Percentiles rank a stretch among this genome's conserved stretches.
Evolutionary conservation across 2,113 vertebrate genomes (phyloP).

Genomic region (Candoia aspera): DNA sequence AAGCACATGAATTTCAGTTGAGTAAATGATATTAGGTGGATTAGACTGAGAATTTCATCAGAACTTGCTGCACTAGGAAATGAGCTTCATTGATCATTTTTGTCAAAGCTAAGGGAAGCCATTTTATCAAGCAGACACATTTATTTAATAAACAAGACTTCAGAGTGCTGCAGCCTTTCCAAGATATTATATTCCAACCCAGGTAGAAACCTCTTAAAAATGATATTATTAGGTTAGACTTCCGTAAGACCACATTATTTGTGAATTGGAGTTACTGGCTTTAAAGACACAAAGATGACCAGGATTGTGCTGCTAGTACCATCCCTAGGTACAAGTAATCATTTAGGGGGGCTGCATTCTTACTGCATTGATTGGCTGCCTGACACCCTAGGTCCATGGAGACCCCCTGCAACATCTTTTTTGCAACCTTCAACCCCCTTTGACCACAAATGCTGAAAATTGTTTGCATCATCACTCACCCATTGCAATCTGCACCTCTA

Average conservation of each 20-base stretch:
- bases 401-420: no score
- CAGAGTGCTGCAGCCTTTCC: slow-evolving; percentile 14
- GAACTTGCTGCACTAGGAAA: slow-evolving; percentile 53
- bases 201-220: neutral
- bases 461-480: no score
- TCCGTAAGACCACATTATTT: accelerated
- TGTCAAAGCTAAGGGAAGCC: slow-evolving; percentile 38
- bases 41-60: slow-evolving; percentile 54
- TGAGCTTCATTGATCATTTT: slow-evolving; percentile 56
- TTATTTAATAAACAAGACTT: slow-evolving; percentile 51
- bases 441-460: no score
- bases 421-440: no score
- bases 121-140: slow-evolving; percentile 38
- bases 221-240: neutral
- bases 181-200: neutral
- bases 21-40: slow-evolving; percentile 51
- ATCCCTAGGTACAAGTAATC: neutral
- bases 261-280: neutral
- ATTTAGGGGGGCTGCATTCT: neutral
- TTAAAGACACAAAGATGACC: neutral
- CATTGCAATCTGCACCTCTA: no score
- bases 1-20: slow-evolving; percentile 49
- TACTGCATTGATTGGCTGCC: neutral
- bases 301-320: neutral
- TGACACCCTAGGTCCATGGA: neutral